Percentiles rank a stretch among this genome's conserved stretches.
Evolutionary conservation across 2,888 invertebrate genomes (phyloP).

Genomic region (Conops quadrifasciatus): DNA sequence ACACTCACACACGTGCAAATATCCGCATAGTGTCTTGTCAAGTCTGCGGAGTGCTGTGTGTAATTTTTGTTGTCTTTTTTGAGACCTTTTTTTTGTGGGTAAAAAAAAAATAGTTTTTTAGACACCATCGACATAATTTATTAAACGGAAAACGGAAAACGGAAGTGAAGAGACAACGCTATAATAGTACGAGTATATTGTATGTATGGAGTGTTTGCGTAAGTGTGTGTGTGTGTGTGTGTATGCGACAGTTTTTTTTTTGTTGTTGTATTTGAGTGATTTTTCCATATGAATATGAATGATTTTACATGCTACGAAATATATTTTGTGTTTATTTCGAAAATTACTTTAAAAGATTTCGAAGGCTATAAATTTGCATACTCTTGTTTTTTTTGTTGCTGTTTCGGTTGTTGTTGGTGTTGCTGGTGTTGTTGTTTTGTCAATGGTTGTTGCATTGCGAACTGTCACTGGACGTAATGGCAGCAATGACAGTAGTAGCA

Average conservation of each 20-base stretch:
- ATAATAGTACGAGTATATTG: conserved; percentile 17
- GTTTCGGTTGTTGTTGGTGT: conserved; percentile 1
- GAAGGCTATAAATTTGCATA: conserved; percentile 20
- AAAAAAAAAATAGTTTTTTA: neutral
- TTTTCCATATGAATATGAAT: conserved; percentile 31
- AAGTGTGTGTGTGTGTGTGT: conserved; percentile 2
- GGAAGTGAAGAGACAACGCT: conserved; percentile 20
- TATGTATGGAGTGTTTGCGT: conserved; percentile 10
- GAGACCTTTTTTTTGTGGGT: neutral
- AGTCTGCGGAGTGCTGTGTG: neutral
- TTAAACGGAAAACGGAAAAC: conserved; percentile 30
- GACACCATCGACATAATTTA: conserved; percentile 25
- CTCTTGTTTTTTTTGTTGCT: conserved; percentile 8
- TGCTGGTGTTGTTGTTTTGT: neutral
- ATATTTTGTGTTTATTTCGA: conserved; percentile 22
- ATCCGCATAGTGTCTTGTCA: conserved; percentile 6
- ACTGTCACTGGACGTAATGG: neutral
- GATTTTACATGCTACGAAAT: conserved; percentile 21
- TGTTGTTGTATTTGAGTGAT: conserved; percentile 6
- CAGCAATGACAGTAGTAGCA: conserved; percentile 13
- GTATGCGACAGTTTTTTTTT: neutral
- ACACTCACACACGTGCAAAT: neutral
- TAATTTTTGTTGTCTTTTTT: conserved; percentile 8
- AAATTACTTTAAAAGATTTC: conserved; percentile 23
- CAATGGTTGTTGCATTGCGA: neutral